Evolutionary conservation across 2,113 vertebrate genomes (phyloP).

Genomic region (Upupa epops): DNA sequence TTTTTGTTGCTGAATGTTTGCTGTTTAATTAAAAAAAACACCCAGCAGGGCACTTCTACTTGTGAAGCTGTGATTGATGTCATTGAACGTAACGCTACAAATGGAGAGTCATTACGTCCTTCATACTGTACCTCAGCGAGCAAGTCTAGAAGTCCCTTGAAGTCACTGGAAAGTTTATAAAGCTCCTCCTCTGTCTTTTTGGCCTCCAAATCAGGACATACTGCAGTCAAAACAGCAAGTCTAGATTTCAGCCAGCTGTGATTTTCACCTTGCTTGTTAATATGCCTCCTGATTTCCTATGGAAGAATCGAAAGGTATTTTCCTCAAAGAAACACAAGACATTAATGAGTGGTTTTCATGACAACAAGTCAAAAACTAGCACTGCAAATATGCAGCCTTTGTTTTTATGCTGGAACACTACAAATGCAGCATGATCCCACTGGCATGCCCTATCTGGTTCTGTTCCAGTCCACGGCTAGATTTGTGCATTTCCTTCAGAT

Average conservation of each 20-base stretch:
- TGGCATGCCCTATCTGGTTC: background rate
- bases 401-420: background rate
- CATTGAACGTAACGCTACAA: background rate
- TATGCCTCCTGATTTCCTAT: conserved; percentile 79
- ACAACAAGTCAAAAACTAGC: background rate
- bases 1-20: background rate
- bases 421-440: background rate
- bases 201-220: conserved; percentile 83
- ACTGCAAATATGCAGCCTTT: background rate
- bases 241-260: conserved; percentile 87
- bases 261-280: conserved; percentile 77
- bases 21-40: conserved; percentile 4
- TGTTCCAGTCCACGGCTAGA: background rate
- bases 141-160: conserved; percentile 77
- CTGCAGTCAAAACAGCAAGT: conserved; percentile 77
- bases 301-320: background rate
- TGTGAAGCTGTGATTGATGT: background rate
- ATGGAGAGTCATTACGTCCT: background rate
- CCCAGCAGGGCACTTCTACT: background rate
- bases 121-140: conserved; percentile 82
- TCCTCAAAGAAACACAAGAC: background rate
- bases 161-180: conserved; percentile 80
- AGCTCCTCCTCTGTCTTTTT: conserved; percentile 82
- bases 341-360: background rate
- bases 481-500: background rate